Evolutionary conservation across 2,797 vertebrate genomes (phyloP).

Genomic region (Capromys pilorides): DNA sequence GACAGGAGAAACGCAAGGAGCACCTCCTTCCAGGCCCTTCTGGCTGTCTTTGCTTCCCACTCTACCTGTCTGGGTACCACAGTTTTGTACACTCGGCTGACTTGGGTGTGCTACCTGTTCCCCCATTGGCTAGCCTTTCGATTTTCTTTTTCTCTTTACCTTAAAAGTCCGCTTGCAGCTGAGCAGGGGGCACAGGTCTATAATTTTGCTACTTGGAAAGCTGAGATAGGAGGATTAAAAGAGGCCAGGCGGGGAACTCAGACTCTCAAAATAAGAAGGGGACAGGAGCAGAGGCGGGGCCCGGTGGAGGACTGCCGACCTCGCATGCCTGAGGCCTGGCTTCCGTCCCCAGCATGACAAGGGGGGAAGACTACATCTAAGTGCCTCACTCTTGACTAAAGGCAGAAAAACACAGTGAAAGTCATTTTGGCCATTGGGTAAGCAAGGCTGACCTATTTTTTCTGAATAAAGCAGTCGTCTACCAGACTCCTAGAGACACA

Average conservation of each 20-base stretch:
- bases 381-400: background rate
- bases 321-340: background rate
- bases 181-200: background rate
- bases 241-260: background rate
- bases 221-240: background rate
- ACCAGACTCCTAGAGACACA: background rate
- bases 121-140: background rate
- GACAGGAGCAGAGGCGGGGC: background rate
- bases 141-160: background rate
- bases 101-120: background rate
- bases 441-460: background rate
- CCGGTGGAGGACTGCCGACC: background rate
- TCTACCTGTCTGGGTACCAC: background rate
- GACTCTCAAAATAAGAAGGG: background rate
- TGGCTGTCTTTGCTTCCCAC: background rate
- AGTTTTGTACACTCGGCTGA: accelerated
- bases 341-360: background rate
- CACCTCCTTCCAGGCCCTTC: background rate
- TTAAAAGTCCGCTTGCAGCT: background rate
- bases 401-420: background rate
- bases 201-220: background rate
- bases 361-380: background rate
- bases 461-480: background rate
- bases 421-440: background rate
- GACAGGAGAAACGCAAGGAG: background rate